Evolutionary conservation across 2,888 invertebrate genomes (phyloP).

Genomic region (Drosophila anomelani): DNA sequence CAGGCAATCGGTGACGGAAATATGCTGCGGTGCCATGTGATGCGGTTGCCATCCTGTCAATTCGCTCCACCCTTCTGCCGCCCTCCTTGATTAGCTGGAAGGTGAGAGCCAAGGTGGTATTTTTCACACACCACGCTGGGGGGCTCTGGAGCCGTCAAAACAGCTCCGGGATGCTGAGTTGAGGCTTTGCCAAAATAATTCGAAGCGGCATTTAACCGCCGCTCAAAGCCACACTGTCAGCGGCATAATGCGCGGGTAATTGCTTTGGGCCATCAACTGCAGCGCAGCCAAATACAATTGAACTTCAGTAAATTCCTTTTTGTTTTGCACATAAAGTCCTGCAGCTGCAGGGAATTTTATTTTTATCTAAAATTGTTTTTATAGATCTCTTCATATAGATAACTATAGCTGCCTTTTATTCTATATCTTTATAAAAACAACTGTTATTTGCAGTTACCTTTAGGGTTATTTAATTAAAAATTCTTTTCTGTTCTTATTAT

Average conservation of each 20-base stretch:
- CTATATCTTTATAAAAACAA: not conserved
- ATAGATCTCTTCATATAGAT: too few relatives aligned
- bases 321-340: not conserved
- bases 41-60: slow-evolving; percentile 43
- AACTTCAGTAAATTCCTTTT: not conserved
- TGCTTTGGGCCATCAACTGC: slow-evolving; percentile 37
- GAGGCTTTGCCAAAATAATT: slow-evolving; percentile 22
- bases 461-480: not conserved
- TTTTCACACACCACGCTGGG: slow-evolving; percentile 9
- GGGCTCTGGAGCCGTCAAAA: slow-evolving; percentile 12
- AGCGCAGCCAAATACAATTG: not conserved
- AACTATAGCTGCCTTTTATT: not conserved
- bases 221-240: slow-evolving; percentile 24
- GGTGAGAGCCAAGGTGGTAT: slow-evolving; percentile 15
- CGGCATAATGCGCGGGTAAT: slow-evolving; percentile 29
- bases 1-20: slow-evolving; percentile 62
- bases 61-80: not conserved
- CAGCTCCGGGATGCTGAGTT: slow-evolving; percentile 6
- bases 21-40: slow-evolving; percentile 43
- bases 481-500: too few relatives aligned
- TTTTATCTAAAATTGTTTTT: too few relatives aligned
- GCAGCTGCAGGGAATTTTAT: not conserved
- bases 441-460: not conserved
- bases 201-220: slow-evolving; percentile 33
- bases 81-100: slow-evolving; percentile 28